A percentile compares a stretch with the other conserved stretches of the same genome.
These are phyloP conservation scores for Agrotis segetum DNA, from an alignment of 2,888 invertebrate genomes.

Conservation along the genomic window DNA sequence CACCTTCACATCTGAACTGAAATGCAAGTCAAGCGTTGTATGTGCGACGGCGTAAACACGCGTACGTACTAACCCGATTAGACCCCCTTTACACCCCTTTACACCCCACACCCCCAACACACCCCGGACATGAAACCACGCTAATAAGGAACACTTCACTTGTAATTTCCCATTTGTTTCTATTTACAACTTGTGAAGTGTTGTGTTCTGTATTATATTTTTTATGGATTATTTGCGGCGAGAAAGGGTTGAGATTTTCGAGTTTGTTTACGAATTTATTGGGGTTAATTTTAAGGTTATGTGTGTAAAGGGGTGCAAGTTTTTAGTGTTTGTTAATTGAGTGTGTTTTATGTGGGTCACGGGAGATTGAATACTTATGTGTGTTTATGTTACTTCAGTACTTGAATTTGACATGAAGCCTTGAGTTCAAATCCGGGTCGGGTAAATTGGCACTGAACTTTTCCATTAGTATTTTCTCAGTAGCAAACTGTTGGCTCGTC, in stretches of 20 bases:
- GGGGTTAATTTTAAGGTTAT: slow-evolving; percentile 41
- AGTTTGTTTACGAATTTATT: slow-evolving; percentile 43
- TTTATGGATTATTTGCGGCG: slow-evolving; percentile 59
- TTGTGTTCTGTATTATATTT: slow-evolving; percentile 60
- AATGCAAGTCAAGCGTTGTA: slow-evolving; percentile 71
- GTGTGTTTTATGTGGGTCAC: slow-evolving; percentile 18
- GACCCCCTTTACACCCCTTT: slow-evolving; percentile 44
- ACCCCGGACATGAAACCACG: slow-evolving; percentile 71
- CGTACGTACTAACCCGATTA: slow-evolving; percentile 71
- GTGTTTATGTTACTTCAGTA: slow-evolving; percentile 10
- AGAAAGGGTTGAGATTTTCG: slow-evolving; percentile 48
- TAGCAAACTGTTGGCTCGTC: too few species aligned
- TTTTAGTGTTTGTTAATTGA: slow-evolving; percentile 34
- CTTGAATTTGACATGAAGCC: too few species aligned
- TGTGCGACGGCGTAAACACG: slow-evolving; percentile 68
- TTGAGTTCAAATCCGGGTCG: background rate
- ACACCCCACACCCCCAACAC: slow-evolving; percentile 40
- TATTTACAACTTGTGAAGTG: slow-evolving; percentile 67
- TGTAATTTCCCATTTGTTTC: slow-evolving; percentile 74
- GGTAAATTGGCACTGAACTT: too few species aligned
- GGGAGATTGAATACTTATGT: background rate
- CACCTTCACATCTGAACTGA: slow-evolving; percentile 67
- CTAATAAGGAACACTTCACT: slow-evolving; percentile 77
- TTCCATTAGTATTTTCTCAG: too few species aligned
- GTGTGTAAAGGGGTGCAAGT: slow-evolving; percentile 3